Percentiles rank a stretch among this genome's conserved stretches.
Conservation (phyloP, 2,888 invertebrate species). For the Ophioninae sp. region DNA sequence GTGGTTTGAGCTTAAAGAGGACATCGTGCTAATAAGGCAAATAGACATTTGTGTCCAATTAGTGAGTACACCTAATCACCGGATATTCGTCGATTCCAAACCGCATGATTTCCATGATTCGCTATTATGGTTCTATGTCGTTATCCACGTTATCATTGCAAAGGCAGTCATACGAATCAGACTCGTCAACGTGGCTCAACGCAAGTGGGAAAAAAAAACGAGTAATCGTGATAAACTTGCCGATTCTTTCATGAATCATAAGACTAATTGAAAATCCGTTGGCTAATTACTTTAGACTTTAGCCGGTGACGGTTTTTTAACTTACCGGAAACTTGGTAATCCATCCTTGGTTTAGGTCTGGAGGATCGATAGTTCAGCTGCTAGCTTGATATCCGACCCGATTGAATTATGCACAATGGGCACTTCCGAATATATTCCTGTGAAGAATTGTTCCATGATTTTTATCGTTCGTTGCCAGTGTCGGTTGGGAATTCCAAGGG, state of each 20-base stretch:
- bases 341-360: background rate
- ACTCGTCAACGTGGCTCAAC: background rate
- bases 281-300: background rate
- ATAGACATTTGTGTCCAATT: slow-evolving; percentile 67
- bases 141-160: background rate
- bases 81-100: slow-evolving; percentile 71
- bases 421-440: background rate
- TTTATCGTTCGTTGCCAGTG: background rate
- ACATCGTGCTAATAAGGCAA: slow-evolving; percentile 19
- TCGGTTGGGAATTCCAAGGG: background rate
- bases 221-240: background rate
- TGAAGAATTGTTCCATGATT: background rate
- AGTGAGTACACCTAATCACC: slow-evolving; percentile 69
- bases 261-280: background rate
- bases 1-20: slow-evolving; percentile 14
- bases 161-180: background rate
- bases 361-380: background rate
- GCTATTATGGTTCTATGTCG: slow-evolving; percentile 5
- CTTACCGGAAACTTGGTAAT: background rate
- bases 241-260: background rate
- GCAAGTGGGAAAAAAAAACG: background rate
- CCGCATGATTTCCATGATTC: slow-evolving; percentile 59
- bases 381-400: background rate
- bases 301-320: background rate
- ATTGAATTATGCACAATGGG: background rate